Conservation (phyloP, 2,113 vertebrate genomes). For the Carassius carassius region DNA sequence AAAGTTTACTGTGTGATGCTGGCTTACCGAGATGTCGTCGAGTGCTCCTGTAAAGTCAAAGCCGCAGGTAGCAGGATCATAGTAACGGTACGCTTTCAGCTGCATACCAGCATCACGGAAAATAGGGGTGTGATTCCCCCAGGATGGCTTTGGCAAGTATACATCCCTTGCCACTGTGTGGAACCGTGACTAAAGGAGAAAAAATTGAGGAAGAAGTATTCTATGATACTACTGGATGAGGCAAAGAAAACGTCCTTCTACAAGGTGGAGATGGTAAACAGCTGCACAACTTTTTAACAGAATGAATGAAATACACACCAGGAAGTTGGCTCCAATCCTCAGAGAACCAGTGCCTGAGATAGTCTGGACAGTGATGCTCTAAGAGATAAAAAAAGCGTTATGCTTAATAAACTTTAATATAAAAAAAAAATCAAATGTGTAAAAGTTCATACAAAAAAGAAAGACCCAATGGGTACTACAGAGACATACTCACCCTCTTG, state of each 20-base stretch:
- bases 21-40: slow-evolving; percentile 93
- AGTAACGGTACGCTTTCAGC: slow-evolving; percentile 91
- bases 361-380: slow-evolving; percentile 93
- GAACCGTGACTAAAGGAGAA: slow-evolving; percentile 83
- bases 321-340: slow-evolving; percentile 88
- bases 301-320: slow-evolving; percentile 77
- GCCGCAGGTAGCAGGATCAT: slow-evolving; percentile 91
- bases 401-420: neutral
- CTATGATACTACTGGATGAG: too few species aligned
- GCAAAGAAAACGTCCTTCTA: neutral
- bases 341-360: slow-evolving; percentile 97
- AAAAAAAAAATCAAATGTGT: too few species aligned
- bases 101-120: slow-evolving; percentile 95
- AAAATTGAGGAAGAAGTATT: too few species aligned
- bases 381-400: slow-evolving; percentile 34
- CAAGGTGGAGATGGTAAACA: neutral
- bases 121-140: slow-evolving; percentile 98
- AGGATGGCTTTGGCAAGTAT: slow-evolving; percentile 92
- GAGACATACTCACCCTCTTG: slow-evolving; percentile 75
- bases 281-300: neutral
- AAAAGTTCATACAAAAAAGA: neutral
- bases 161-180: slow-evolving; percentile 85
- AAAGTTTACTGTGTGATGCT: neutral
- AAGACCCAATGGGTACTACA: neutral
- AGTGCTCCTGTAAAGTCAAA: slow-evolving; percentile 92